Percentiles rank a stretch among this genome's conserved stretches.
Conservation (phyloP, 1,140 invertebrate species). For the Calephelis virginiensis region DNA sequence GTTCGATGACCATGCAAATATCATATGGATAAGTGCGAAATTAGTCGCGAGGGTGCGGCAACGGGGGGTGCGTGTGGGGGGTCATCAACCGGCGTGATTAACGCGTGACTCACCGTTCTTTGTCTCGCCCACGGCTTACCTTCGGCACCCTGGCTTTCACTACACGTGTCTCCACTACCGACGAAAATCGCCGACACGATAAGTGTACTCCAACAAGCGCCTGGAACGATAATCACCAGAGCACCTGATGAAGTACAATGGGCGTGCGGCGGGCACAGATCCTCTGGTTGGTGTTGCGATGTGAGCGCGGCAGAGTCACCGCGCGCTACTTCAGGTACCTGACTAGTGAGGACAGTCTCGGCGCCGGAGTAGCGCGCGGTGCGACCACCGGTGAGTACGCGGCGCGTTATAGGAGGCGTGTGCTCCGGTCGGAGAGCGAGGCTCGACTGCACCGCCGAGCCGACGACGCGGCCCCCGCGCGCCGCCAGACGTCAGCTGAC, state of each 20-base stretch:
- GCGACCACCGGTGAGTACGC: conserved; percentile 55
- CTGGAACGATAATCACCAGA: conserved; percentile 93
- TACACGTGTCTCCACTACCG: conserved; percentile 42
- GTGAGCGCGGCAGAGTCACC: conserved; percentile 77
- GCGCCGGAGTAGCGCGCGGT: conserved; percentile 71
- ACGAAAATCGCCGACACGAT: conserved; percentile 81
- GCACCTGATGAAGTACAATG: conserved; percentile 99
- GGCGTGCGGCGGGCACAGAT: conserved; percentile 85
- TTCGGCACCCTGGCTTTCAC: conserved; percentile 37
- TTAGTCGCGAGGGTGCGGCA: conserved; percentile 58
- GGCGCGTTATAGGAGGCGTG: conserved; percentile 42
- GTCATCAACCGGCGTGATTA: conserved; percentile 58
- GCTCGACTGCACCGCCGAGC: conserved; percentile 60
- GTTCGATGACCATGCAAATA: conserved; percentile 71
- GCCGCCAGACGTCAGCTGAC: conserved; percentile 75
- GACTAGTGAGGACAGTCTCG: conserved; percentile 84
- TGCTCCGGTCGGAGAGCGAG: conserved; percentile 45
- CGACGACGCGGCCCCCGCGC: conserved; percentile 61
- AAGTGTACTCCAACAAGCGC: conserved; percentile 97
- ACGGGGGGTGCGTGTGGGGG: conserved; percentile 44
- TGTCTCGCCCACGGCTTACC: conserved; percentile 50
- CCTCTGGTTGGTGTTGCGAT: conserved; percentile 19
- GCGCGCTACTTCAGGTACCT: conserved; percentile 99
- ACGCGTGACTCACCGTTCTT: conserved; percentile 64
- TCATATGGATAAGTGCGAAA: conserved; percentile 47